Evolutionary conservation across 2,797 vertebrate species (phyloP).

Genomic region (Takifugu rubripes): DNA sequence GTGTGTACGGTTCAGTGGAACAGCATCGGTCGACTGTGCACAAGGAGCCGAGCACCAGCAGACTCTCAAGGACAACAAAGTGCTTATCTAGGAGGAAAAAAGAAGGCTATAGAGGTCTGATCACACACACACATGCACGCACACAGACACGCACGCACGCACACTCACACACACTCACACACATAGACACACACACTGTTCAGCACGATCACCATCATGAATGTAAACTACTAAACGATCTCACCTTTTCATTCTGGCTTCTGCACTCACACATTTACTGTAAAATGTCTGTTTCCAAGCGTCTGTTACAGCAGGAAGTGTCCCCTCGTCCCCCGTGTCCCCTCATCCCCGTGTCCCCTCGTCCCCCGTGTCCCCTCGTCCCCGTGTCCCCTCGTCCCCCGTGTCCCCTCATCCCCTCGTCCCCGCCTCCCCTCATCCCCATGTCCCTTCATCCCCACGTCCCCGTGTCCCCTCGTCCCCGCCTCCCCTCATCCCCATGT

Average conservation of each 20-base stretch:
- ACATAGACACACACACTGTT: constrained; percentile 16
- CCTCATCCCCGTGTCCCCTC: constrained; percentile 1
- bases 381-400: background rate
- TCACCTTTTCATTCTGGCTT: constrained; percentile 13
- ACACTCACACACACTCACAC: constrained; percentile 19
- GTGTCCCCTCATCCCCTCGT: too few relatives aligned
- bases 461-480: background rate
- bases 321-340: constrained; percentile 11
- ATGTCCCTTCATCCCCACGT: too few relatives aligned
- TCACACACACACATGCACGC: constrained; percentile 23
- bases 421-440: too few relatives aligned
- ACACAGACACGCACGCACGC: constrained; percentile 18
- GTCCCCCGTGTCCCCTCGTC: background rate
- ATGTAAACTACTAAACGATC: constrained; percentile 36
- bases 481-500: constrained; percentile 9
- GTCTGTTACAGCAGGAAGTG: background rate
- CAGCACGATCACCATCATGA: constrained; percentile 11
- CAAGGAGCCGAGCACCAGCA: constrained; percentile 67
- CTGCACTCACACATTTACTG: constrained; percentile 6
- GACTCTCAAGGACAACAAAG: constrained; percentile 76
- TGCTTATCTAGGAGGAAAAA: constrained; percentile 68
- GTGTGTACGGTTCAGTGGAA: constrained; percentile 63
- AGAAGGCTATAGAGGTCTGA: constrained; percentile 49
- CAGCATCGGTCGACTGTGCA: constrained; percentile 55
- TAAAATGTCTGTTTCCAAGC: constrained; percentile 10